Conservation (phyloP, 2,113 vertebrate genomes). For the Lycaon pictus region DNA sequence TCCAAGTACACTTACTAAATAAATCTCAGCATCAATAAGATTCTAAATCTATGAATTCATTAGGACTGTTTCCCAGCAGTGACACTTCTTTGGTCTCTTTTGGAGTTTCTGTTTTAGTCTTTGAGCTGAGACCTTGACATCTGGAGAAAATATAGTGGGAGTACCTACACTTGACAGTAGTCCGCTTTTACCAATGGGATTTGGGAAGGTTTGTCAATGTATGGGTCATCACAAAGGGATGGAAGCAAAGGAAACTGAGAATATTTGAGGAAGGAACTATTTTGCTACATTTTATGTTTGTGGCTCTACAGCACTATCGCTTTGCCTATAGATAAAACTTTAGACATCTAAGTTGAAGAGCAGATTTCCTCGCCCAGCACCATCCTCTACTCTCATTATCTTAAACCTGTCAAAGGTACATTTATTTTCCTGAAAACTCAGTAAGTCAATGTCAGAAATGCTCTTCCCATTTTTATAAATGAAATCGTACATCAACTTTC, state of each 20-base stretch:
- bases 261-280: not conserved
- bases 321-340: not conserved
- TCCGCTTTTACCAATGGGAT: slow-evolving; percentile 41
- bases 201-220: slow-evolving; percentile 37
- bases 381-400: slow-evolving; percentile 43
- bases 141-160: not conserved
- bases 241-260: slow-evolving; percentile 42
- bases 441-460: slow-evolving; percentile 53
- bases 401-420: slow-evolving; percentile 3
- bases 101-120: slow-evolving; percentile 78
- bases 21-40: slow-evolving; percentile 85
- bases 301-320: not conserved
- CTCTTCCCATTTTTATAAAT: slow-evolving; percentile 69
- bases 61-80: slow-evolving; percentile 79
- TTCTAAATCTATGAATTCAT: slow-evolving; percentile 84
- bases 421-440: slow-evolving; percentile 63
- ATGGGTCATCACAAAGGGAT: not conserved
- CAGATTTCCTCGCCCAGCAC: not conserved
- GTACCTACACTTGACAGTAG: slow-evolving; percentile 39
- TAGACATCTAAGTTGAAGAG: not conserved
- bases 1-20: slow-evolving; percentile 84
- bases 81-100: slow-evolving; percentile 84
- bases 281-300: not conserved
- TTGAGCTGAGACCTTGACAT: slow-evolving; percentile 68
- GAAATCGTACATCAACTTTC: slow-evolving; percentile 71